A percentile compares a stretch with the other conserved stretches of the same genome.
Conservation (phyloP, 2,113 vertebrate species). For the Phoxinus phoxinus region DNA sequence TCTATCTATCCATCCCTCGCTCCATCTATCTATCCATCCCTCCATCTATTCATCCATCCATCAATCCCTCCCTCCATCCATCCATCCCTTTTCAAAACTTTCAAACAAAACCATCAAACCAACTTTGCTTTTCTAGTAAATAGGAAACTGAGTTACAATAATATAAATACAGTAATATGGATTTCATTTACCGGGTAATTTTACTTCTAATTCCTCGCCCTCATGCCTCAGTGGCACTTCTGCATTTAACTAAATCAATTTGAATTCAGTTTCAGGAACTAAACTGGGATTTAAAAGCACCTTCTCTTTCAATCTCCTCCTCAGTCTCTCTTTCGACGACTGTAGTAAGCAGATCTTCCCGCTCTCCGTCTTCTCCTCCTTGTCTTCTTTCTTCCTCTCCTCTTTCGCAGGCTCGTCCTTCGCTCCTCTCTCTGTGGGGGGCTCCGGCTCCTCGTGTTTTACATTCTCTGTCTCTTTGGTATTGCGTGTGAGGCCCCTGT, state of each 20-base stretch:
- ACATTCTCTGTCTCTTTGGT: constrained; percentile 87
- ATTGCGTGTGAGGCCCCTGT: constrained; percentile 75
- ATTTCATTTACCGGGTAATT: too few relatives aligned
- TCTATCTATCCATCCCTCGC: rapidly evolving
- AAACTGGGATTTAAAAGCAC: constrained; percentile 66
- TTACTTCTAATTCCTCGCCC: too few relatives aligned
- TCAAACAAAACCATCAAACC: too few relatives aligned
- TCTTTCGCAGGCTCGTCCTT: constrained; percentile 54
- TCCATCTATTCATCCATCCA: background rate
- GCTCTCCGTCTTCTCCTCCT: constrained; percentile 69
- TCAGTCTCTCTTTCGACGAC: constrained; percentile 95
- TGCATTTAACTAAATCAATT: too few relatives aligned
- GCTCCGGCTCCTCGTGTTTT: constrained; percentile 75
- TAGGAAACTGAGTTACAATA: too few relatives aligned
- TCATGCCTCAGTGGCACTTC: too few relatives aligned
- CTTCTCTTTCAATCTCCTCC: constrained; percentile 95
- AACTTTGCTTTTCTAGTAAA: too few relatives aligned
- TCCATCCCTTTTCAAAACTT: too few relatives aligned
- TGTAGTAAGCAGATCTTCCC: constrained; percentile 91
- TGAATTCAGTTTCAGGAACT: too few relatives aligned
- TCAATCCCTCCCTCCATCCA: background rate
- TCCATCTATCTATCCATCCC: background rate
- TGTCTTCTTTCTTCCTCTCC: constrained; percentile 67
- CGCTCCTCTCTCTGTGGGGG: background rate
- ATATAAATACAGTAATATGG: too few relatives aligned